Conservation (phyloP, 2,797 vertebrate species). For the Acanthurus lineatus region DNA sequence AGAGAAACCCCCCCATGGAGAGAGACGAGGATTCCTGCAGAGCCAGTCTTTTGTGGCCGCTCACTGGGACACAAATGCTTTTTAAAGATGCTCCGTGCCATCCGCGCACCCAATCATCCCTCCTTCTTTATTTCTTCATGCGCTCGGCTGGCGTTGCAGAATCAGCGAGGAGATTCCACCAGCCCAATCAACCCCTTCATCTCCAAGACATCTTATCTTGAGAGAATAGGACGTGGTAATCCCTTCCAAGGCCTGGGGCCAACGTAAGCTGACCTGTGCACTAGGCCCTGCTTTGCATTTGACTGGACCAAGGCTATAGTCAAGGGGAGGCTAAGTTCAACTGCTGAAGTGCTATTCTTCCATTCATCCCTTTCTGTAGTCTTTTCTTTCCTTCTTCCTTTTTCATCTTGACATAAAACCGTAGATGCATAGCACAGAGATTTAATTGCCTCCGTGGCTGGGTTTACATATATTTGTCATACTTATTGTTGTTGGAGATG, state of each 20-base stretch:
- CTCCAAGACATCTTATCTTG: slow-evolving; percentile 59
- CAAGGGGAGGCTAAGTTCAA: slow-evolving; percentile 55
- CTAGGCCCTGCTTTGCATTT: slow-evolving; percentile 58
- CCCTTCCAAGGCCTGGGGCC: slow-evolving; percentile 45
- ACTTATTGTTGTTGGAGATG: slow-evolving; percentile 51
- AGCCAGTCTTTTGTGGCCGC: slow-evolving; percentile 70
- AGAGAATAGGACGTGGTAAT: slow-evolving; percentile 69
- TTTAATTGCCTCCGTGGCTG: slow-evolving; percentile 37
- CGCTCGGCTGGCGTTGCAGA: slow-evolving; percentile 61
- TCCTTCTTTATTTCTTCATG: slow-evolving; percentile 69
- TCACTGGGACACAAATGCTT: slow-evolving; percentile 72
- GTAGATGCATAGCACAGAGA: slow-evolving; percentile 61
- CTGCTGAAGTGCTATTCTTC: slow-evolving; percentile 39
- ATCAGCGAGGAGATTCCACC: slow-evolving; percentile 62
- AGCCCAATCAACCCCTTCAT: slow-evolving; percentile 59
- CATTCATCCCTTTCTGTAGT: slow-evolving; percentile 22
- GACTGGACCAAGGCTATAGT: slow-evolving; percentile 42
- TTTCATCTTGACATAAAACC: slow-evolving; percentile 41
- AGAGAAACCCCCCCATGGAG: slow-evolving; percentile 56
- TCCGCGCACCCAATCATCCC: slow-evolving; percentile 62
- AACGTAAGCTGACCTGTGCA: slow-evolving; percentile 66
- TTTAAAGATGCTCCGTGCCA: slow-evolving; percentile 73
- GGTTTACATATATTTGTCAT: slow-evolving; percentile 51
- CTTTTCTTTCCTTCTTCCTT: slow-evolving; percentile 24
- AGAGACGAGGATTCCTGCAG: slow-evolving; percentile 61